These are phyloP conservation scores for Shargacucullia verbasci DNA, from an alignment of 2,888 invertebrate species.

Conservation along the genomic window DNA sequence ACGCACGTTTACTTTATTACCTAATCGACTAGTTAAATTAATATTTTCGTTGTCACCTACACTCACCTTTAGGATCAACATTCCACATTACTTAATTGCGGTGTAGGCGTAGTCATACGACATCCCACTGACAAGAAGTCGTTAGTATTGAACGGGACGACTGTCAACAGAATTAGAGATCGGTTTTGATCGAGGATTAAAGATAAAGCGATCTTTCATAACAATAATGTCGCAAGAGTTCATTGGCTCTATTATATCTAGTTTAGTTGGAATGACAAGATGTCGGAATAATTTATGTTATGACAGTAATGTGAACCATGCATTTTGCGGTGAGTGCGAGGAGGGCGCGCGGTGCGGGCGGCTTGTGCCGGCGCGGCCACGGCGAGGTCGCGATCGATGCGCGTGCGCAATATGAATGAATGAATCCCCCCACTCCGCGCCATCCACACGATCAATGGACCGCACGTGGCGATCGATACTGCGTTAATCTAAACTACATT, in stretches of 20 bases:
- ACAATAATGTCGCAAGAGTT: conserved; percentile 69
- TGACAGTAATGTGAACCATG: conserved; percentile 70
- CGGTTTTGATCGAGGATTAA: conserved; percentile 63
- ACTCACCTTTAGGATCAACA: conserved; percentile 64
- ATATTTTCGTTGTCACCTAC: conserved; percentile 71
- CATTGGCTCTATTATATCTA: conserved; percentile 68
- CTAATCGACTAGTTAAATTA: conserved; percentile 70
- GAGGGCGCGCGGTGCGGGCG: conserved; percentile 54
- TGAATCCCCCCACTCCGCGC: conserved; percentile 74
- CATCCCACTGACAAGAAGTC: conserved; percentile 68
- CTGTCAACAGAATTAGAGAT: conserved; percentile 66
- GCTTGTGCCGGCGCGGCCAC: conserved; percentile 59
- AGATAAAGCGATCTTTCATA: conserved; percentile 64
- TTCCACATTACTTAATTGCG: conserved; percentile 66
- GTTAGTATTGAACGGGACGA: conserved; percentile 63
- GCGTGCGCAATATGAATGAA: conserved; percentile 83
- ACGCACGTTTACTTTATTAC: conserved; percentile 79
- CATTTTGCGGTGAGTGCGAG: conserved; percentile 65
- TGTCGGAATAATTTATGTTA: conserved; percentile 72
- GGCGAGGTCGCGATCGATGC: conserved; percentile 70
- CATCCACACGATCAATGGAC: conserved; percentile 77
- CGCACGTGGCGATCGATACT: conserved; percentile 80
- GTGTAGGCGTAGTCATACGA: conserved; percentile 68
- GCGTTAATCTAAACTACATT: conserved; percentile 62
- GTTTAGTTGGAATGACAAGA: conserved; percentile 60